A percentile compares a stretch with the other conserved stretches of the same genome.
phyloP scores from a whole-genome alignment of 2,888 invertebrate species.

The Drosophila birchii region DNA sequence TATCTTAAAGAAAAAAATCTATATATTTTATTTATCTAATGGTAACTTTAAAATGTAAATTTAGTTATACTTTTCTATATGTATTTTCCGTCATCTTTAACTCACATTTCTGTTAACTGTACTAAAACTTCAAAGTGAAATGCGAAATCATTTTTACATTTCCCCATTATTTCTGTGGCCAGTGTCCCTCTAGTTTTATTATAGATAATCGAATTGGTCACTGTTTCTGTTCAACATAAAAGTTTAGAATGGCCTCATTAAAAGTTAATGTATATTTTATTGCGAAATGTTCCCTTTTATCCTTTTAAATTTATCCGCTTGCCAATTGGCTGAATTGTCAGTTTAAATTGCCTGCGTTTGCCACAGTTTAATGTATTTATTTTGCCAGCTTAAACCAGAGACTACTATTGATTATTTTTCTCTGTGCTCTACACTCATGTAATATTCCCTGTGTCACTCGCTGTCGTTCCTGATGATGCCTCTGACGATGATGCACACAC shows the following conservation, averaged over 20 bases:
- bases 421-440: neutral
- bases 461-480: slow-evolving; percentile 15
- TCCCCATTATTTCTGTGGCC: neutral
- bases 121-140: neutral
- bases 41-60: too few relatives aligned
- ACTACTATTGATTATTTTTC: slow-evolving; percentile 2
- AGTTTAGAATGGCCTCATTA: slow-evolving; percentile 6
- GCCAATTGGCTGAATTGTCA: slow-evolving; percentile 8
- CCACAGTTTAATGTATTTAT: neutral
- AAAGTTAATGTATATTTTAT: slow-evolving; percentile 15
- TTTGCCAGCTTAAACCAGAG: neutral
- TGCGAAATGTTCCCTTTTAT: neutral
- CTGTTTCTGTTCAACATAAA: neutral
- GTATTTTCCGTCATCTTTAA: neutral
- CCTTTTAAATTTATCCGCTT: neutral
- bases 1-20: too few relatives aligned
- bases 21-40: too few relatives aligned
- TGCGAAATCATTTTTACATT: neutral
- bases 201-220: slow-evolving; percentile 4
- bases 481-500: slow-evolving; percentile 52
- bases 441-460: slow-evolving; percentile 6
- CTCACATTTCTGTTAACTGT: too few relatives aligned
- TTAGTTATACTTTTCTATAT: neutral
- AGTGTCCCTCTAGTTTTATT: slow-evolving; percentile 6
- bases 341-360: neutral